phyloP scores from a whole-genome alignment of 92 coral and sea anemone genomes.

The Muricea muricata region DNA sequence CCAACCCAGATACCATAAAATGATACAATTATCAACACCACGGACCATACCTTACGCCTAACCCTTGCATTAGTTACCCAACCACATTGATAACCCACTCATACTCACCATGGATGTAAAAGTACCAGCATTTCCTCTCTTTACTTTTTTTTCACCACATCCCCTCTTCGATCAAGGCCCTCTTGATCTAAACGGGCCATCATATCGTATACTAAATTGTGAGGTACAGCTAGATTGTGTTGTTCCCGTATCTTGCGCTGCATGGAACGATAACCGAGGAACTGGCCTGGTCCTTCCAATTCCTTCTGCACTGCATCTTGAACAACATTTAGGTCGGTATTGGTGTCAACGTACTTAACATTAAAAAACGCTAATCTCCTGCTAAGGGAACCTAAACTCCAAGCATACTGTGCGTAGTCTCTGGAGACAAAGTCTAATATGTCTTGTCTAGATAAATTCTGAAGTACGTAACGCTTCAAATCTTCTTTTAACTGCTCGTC shows the following conservation, averaged over 20 bases:
- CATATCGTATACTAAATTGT: background rate
- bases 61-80: too few species aligned
- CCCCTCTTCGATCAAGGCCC: background rate
- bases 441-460: conserved; percentile 28
- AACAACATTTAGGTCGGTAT: background rate
- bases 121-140: conserved; percentile 16
- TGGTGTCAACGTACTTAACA: conserved; percentile 14
- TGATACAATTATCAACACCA: too few species aligned
- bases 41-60: too few species aligned
- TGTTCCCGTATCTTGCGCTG: conserved; percentile 1
- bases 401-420: conserved; percentile 34
- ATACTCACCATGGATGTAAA: background rate
- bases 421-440: background rate
- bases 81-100: too few species aligned
- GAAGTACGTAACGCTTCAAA: conserved; percentile 36
- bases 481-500: conserved; percentile 18
- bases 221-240: too few species aligned
- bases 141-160: background rate
- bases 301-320: too few species aligned
- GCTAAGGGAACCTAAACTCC: conserved; percentile 49
- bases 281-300: too few species aligned
- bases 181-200: background rate
- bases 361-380: conserved; percentile 34
- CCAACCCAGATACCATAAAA: too few species aligned
- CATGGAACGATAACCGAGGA: background rate